phyloP scores from a whole-genome alignment of 2,797 vertebrate genomes.

The Phaenicophaeus curvirostris region DNA sequence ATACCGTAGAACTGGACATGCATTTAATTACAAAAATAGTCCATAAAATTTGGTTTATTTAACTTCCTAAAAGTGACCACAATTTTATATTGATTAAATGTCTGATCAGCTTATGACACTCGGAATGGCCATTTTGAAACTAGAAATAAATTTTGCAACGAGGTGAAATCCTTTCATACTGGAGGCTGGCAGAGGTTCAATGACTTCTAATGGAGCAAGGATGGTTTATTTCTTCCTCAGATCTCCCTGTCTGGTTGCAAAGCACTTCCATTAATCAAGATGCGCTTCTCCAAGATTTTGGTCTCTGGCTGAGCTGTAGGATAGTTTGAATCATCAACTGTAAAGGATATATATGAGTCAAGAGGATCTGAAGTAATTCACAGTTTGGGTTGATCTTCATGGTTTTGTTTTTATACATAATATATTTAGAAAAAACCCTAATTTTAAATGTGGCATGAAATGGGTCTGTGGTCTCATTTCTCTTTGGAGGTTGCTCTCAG shows the following conservation, averaged over 20 bases:
- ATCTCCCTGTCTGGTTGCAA: not conserved
- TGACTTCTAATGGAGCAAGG: not conserved
- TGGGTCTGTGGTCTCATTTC: not conserved
- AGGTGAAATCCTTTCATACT: too few relatives aligned
- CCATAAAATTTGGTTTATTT: not conserved
- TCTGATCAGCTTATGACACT: not conserved
- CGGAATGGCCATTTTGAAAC: rapidly evolving
- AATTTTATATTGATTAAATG: not conserved
- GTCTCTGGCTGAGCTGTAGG: not conserved
- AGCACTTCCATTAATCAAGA: not conserved
- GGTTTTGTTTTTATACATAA: not conserved
- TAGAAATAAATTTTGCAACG: not conserved
- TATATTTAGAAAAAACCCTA: not conserved
- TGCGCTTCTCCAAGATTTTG: not conserved
- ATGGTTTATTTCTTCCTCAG: not conserved
- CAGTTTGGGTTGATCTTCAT: not conserved
- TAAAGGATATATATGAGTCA: too few relatives aligned
- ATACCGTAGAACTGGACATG: not conserved
- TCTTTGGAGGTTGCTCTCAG: not conserved
- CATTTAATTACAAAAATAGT: not conserved
- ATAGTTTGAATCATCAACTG: not conserved
- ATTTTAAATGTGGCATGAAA: rapidly evolving
- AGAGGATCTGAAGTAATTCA: not conserved
- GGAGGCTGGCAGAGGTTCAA: not conserved
- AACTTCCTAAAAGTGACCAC: not conserved